A percentile compares a stretch with the other conserved stretches of the same genome.
phyloP scores from a whole-genome alignment of 2,797 vertebrate species.

The Gadopsis marmoratus region DNA sequence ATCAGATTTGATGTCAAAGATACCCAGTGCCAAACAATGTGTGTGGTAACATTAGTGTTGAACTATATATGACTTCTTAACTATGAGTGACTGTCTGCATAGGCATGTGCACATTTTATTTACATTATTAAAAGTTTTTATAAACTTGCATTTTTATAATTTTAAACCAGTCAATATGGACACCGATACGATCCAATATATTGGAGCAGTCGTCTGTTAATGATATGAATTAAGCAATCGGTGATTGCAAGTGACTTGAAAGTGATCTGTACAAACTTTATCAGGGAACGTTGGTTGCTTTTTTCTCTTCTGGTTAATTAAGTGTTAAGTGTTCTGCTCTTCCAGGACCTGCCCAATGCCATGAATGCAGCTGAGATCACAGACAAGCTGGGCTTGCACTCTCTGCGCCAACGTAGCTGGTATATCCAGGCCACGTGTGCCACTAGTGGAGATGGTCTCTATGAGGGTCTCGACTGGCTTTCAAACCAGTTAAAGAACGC shows the following conservation, averaged over 20 bases:
- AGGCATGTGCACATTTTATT: too few relatives aligned
- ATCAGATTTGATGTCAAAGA: too few relatives aligned
- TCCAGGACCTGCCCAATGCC: constrained; percentile 86
- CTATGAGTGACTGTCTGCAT: too few relatives aligned
- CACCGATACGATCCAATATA: neutral
- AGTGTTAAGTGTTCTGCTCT: neutral
- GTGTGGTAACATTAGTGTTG: neutral
- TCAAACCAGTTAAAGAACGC: constrained; percentile 82
- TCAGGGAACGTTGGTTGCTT: neutral
- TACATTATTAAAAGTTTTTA: neutral
- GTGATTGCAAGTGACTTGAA: neutral
- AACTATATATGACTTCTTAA: neutral
- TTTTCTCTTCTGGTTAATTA: neutral
- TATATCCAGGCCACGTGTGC: constrained; percentile 88
- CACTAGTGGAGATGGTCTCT: constrained; percentile 86
- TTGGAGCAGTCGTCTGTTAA: neutral
- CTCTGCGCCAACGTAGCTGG: constrained; percentile 82
- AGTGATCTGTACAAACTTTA: neutral
- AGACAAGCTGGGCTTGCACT: constrained; percentile 84
- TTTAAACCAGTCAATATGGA: neutral
- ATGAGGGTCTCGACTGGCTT: constrained; percentile 88
- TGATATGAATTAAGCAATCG: neutral
- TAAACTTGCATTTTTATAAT: neutral
- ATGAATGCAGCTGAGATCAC: constrained; percentile 88
- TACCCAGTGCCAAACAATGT: neutral